Conservation (phyloP, 2,888 invertebrate genomes). For the Drosophila tanythrix region DNA sequence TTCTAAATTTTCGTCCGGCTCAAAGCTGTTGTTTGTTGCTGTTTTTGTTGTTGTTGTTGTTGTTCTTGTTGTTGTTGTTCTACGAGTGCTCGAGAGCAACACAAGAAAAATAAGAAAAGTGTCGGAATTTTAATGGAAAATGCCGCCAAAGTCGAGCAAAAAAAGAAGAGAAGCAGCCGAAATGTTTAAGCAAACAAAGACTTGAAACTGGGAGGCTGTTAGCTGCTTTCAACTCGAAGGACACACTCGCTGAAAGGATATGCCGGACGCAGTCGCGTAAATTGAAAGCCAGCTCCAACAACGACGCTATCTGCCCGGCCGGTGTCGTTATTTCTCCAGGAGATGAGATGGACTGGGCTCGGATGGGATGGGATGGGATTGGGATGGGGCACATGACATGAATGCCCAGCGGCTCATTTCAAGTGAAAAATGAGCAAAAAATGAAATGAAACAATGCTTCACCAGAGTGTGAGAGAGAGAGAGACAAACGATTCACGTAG, state of each 20-base stretch:
- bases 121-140: conserved; percentile 84
- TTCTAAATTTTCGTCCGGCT: conserved; percentile 70
- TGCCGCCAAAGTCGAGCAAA: conserved; percentile 69
- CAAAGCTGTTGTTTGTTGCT: conserved; percentile 22
- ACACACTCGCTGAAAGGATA: conserved; percentile 72
- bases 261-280: conserved; percentile 69
- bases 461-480: conserved; percentile 38
- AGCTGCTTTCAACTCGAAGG: conserved; percentile 73
- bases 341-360: conserved; percentile 2
- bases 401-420: conserved; percentile 78
- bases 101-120: conserved; percentile 49
- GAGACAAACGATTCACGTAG: conserved; percentile 10
- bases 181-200: conserved; percentile 75
- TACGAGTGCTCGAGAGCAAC: conserved; percentile 22
- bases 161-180: conserved; percentile 25
- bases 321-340: conserved; percentile 42
- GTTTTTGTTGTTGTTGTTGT: conserved; percentile 22
- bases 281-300: conserved; percentile 64
- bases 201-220: conserved; percentile 60
- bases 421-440: conserved; percentile 79
- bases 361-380: neutral
- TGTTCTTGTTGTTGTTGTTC: conserved; percentile 33
- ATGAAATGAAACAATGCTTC: conserved; percentile 82
- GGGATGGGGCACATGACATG: conserved; percentile 68
- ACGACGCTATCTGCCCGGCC: conserved; percentile 56